These are phyloP conservation scores for Lathamus discolor DNA, from an alignment of 2,113 vertebrate species.

Conservation along the genomic window DNA sequence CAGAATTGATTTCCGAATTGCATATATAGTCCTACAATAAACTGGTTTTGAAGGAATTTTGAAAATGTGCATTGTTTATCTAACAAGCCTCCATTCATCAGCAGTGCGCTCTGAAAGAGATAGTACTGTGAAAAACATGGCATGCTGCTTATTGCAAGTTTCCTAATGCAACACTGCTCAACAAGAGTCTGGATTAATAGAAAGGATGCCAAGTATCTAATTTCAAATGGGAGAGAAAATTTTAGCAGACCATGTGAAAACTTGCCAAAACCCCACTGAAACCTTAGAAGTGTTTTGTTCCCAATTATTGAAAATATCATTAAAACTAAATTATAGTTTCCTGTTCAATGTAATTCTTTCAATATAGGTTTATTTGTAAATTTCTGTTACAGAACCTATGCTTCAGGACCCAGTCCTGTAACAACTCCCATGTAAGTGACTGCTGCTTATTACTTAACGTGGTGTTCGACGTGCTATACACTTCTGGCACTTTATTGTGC, in stretches of 20 bases:
- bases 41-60: constrained; percentile 40
- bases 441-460: neutral
- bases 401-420: neutral
- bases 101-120: constrained; percentile 35
- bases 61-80: constrained; percentile 42
- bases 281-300: neutral
- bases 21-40: constrained; percentile 9
- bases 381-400: neutral
- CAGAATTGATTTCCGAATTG: constrained; percentile 31
- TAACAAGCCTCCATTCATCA: constrained; percentile 24
- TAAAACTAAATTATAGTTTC: neutral
- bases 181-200: neutral
- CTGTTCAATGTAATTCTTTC: neutral
- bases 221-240: neutral
- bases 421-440: neutral
- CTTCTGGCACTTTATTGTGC: neutral
- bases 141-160: constrained; percentile 27
- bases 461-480: neutral
- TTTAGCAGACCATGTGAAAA: neutral
- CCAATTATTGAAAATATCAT: neutral
- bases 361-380: neutral
- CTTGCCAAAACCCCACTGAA: neutral
- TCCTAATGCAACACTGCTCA: neutral
- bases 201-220: neutral
- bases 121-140: neutral